Evolutionary conservation across 2,888 invertebrate genomes (phyloP), one percentile per base, ranked within the genome.

Genomic region (Endotricha flammealis): DNA sequence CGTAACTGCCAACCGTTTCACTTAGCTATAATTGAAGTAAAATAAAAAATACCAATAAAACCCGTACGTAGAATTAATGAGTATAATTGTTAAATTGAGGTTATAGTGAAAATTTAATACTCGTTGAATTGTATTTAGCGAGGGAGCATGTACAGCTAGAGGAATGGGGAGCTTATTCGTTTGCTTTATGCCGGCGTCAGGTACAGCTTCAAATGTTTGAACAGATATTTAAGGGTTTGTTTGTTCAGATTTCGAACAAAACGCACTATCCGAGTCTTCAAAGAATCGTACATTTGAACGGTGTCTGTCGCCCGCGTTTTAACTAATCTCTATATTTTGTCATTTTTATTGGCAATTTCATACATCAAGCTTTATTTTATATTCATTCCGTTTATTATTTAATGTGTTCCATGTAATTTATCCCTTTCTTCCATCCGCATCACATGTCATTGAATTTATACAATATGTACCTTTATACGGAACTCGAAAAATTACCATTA

Each of bases 61-160:
- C 69, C 71, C 58, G 57, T 76, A 74, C 57, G 74, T 83, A 82
- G 79, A 64, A 39, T 65, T 70, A 76, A 76, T 75, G 63, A 62
- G 48, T 58, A 62, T 70, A 70, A 77, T 81, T 81, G 78, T 83
- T 83, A 73, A 78, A 79, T 62, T 71, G 75, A 76, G 58, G 67
- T 74, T 79, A 75, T 82, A 83, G 79, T 71, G 56, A 79, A 81
- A 82, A 81, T 81, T 82, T 82, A 83, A 82, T 77, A 79, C 66
- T 77, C 80, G 80, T 83, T 82, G 64, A 68, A 74, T 72, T 70
- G 59, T 74, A 66, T 64, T 60, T 69, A 69, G 62, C 62, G 61
- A 58, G 57, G 50, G 50, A 46, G 47, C 58, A 61, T 61, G 48
- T 57, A 62, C 52, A 29, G 51, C 50, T 50, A 48, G 44, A 46